A percentile compares a stretch with the other conserved stretches of the same genome.
Conservation (phyloP, 2,113 vertebrate genomes). For the Petrocephalus microphthalmus region DNA sequence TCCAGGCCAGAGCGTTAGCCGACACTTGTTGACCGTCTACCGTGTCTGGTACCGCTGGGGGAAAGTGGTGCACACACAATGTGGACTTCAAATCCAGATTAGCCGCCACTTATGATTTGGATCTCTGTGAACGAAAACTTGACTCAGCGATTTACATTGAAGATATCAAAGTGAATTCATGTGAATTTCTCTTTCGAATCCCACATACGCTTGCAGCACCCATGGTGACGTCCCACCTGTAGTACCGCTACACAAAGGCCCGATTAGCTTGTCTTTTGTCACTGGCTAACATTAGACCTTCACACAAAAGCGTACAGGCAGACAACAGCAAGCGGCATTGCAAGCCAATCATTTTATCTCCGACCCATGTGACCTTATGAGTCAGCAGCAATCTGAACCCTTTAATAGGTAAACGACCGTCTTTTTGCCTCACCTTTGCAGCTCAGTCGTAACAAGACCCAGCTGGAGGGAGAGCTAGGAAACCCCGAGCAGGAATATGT, state of each 20-base stretch:
- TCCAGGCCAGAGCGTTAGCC: not conserved
- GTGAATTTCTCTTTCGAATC: not conserved
- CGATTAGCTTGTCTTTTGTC: not conserved
- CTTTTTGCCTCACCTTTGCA: not conserved
- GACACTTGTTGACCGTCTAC: not conserved
- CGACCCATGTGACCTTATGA: not conserved
- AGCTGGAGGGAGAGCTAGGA: not conserved
- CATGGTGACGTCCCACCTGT: not conserved
- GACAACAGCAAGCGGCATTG: not conserved
- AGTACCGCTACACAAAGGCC: not conserved
- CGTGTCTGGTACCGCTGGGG: not conserved
- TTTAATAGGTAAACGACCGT: not conserved
- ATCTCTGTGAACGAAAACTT: not conserved
- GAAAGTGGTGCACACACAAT: not conserved
- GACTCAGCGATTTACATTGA: not conserved
- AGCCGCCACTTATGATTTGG: slow-evolving; percentile 12
- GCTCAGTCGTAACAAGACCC: not conserved
- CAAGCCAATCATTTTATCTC: not conserved
- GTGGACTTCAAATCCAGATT: not conserved
- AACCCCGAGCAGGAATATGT: not conserved
- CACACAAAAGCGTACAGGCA: not conserved
- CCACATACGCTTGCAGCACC: not conserved
- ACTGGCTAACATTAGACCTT: not conserved
- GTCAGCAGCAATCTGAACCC: not conserved
- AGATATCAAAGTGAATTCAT: not conserved